phyloP scores from a whole-genome alignment of 1,140 invertebrate species.

The Drosophila busckii region DNA sequence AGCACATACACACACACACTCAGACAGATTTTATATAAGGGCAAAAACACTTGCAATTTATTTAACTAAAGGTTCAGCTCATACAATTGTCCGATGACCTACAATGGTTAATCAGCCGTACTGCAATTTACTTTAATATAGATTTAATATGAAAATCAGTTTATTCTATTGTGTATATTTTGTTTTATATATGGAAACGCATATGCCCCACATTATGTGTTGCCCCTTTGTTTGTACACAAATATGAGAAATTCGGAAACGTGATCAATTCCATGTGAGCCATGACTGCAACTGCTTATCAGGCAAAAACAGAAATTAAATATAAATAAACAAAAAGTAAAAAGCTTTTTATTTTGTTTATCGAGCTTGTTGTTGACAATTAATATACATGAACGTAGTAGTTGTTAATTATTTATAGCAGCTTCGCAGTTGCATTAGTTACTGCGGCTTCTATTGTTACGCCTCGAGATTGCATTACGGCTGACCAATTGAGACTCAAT shows the following conservation, averaged over 20 bases:
- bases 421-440: neutral
- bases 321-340: too few relatives aligned
- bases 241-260: constrained; percentile 63
- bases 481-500: neutral
- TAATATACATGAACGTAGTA: too few relatives aligned
- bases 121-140: too few relatives aligned
- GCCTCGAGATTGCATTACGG: constrained; percentile 10
- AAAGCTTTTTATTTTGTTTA: too few relatives aligned
- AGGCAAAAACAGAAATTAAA: too few relatives aligned
- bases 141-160: too few relatives aligned
- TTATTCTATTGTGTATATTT: too few relatives aligned
- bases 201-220: neutral
- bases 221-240: neutral
- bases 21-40: constrained; percentile 7
- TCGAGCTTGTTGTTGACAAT: constrained; percentile 42
- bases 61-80: neutral
- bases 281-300: constrained; percentile 48
- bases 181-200: too few relatives aligned
- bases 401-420: too few relatives aligned
- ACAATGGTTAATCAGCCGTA: too few relatives aligned
- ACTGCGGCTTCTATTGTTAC: constrained; percentile 2
- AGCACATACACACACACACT: constrained; percentile 3
- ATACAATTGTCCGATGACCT: constrained; percentile 5
- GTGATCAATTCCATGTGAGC: constrained; percentile 67
- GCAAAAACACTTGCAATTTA: neutral